Base-by-base conservation (phyloP, 2,888 invertebrate species). In the Drosophila diplacantha region DNA sequence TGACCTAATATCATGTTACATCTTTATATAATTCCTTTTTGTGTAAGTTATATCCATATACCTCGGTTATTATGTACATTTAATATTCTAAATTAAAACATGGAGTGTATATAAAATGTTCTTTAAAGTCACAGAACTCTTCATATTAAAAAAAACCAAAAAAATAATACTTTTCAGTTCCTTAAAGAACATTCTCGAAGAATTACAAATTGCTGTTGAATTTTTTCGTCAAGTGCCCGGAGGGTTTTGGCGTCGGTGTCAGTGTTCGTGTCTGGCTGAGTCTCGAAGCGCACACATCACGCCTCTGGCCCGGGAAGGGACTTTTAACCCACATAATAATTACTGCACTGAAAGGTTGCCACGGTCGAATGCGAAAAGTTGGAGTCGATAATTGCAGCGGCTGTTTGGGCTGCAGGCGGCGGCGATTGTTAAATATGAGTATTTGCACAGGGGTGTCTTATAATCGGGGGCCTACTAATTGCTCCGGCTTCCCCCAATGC, bases 241-340 rank as follows among this genome's bases (percentile, higher is more conserved):
- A 11, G 24, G n/a, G 41, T 31, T n/a, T 12, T 18, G 31, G 22
- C 37, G 18, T 18, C 18, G 31, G 24, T 57, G 58, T 37, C 58
- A 38, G 31, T 31, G 58, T 11, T 62, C 58, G 58, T 58, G 55
- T 44, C 41, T 57, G 55, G 31, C 49, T 60, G 65, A 29, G 56
- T 47, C 51, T 70, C 49, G 57, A 53, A 49, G 68, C 39, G 60
- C 53, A 64, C 61, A 71, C 76, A 76, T 71, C 50, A 78, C 73
- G 70, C 68, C 76, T 70, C 29, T 55, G 58, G 56, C 38, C 58
- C 57, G 69, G 34, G 11, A 29, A 16, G 57, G 69, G 71, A 39
- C 75, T 66, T 75, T 80, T 74, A 81, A 75, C 79, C 81, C 73
- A 83, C 75, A 80, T 80, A 81, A 81, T 83, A 78, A 83, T 83